Conservation (phyloP, 2,113 vertebrate species). For the Chionis minor region DNA sequence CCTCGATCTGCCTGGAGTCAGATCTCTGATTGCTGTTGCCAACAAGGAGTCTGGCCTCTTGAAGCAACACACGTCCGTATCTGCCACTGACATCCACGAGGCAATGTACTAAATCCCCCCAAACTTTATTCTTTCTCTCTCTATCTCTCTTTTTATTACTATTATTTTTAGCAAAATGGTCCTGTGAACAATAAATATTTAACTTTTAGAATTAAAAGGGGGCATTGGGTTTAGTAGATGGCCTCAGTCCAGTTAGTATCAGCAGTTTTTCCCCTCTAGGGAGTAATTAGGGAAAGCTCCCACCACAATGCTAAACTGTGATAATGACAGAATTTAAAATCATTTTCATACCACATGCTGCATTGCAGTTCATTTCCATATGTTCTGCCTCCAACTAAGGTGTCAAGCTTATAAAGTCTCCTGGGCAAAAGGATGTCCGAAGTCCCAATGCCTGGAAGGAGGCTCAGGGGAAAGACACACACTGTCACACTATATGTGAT, state of each 20-base stretch:
- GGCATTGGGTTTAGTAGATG: background rate
- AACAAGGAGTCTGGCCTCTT: background rate
- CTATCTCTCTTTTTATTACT: background rate
- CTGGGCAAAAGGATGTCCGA: background rate
- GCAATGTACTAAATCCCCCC: background rate
- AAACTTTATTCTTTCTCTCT: background rate
- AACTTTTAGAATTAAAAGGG: background rate
- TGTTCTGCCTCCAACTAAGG: conserved; percentile 4
- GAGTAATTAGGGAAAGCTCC: conserved; percentile 62
- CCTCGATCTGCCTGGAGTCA: background rate
- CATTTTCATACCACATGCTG: conserved; percentile 37
- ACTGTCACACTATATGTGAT: conserved; percentile 21
- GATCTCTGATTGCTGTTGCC: accelerated
- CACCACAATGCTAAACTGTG: conserved; percentile 32
- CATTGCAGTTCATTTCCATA: conserved; percentile 60
- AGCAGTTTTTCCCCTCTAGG: conserved; percentile 39
- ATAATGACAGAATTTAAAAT: conserved; percentile 62
- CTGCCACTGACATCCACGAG: background rate
- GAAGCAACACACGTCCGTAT: background rate
- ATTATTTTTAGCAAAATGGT: background rate
- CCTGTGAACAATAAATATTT: conserved; percentile 8
- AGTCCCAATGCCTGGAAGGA: conserved; percentile 51
- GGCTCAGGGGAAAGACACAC: conserved; percentile 53
- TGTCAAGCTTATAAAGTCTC: conserved; percentile 23
- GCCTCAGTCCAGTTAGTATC: background rate